Conservation (phyloP, 35 echinoderm and acorn worm species). For the Chiridota heheva region DNA sequence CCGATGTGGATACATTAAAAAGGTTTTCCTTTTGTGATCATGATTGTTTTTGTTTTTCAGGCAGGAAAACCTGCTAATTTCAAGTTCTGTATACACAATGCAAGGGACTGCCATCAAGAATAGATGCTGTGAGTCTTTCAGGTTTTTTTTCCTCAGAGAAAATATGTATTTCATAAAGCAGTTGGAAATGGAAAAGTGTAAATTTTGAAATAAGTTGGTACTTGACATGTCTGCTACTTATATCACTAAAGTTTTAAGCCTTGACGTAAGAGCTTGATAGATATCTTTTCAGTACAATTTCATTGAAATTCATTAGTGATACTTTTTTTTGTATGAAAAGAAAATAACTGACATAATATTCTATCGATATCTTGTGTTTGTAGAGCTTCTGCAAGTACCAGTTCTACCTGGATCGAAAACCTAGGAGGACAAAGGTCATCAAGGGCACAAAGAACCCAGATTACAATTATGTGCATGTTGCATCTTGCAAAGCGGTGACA, state of each 20-base stretch:
- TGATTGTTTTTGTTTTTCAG: slow-evolving; percentile 2
- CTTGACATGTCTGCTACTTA: not conserved
- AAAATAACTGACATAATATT: not conserved
- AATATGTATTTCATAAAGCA: not conserved
- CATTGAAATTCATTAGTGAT: not conserved
- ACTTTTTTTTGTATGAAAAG: not conserved
- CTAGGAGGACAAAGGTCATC: slow-evolving; percentile 36
- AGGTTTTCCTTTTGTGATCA: too few relatives aligned
- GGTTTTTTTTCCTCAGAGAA: not conserved
- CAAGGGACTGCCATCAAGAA: slow-evolving; percentile 73
- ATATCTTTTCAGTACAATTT: not conserved
- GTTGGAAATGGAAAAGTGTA: too few relatives aligned
- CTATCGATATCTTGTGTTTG: too few relatives aligned
- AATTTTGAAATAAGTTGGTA: too few relatives aligned
- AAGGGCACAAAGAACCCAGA: slow-evolving; percentile 85
- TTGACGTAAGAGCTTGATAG: not conserved
- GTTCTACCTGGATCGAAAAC: slow-evolving; percentile 69
- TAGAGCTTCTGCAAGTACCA: slow-evolving; percentile 89
- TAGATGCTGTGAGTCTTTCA: slow-evolving; percentile 54
- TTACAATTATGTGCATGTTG: slow-evolving; percentile 56
- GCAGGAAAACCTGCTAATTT: slow-evolving; percentile 45
- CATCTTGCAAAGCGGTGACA: slow-evolving; percentile 64
- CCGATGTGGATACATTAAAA: too few relatives aligned
- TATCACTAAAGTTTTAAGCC: not conserved
- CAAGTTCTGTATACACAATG: slow-evolving; percentile 58